Evolutionary conservation across 2,888 invertebrate genomes (phyloP).

Genomic region (Ophion costatus): DNA sequence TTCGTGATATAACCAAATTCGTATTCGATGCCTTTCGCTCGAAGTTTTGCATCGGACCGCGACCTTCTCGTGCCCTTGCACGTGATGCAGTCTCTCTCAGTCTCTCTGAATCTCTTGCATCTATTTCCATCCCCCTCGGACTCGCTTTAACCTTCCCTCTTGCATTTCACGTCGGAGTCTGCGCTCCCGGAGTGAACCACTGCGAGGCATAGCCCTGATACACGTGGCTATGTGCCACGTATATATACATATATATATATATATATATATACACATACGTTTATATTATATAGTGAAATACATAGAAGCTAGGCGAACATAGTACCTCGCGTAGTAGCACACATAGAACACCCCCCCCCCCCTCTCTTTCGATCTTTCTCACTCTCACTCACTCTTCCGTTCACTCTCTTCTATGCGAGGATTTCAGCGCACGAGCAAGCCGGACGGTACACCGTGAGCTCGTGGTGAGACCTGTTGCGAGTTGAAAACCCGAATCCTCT

Average conservation of each 20-base stretch:
- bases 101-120: background rate
- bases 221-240: slow-evolving; percentile 54
- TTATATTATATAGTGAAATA: slow-evolving; percentile 50
- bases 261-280: slow-evolving; percentile 10
- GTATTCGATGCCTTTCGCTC: slow-evolving; percentile 4
- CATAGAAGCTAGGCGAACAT: slow-evolving; percentile 55
- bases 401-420: slow-evolving; percentile 59
- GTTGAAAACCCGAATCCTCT: slow-evolving; percentile 80
- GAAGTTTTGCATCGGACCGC: slow-evolving; percentile 26
- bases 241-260: slow-evolving; percentile 11
- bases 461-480: slow-evolving; percentile 81
- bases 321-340: slow-evolving; percentile 52
- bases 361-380: slow-evolving; percentile 10
- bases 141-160: slow-evolving; percentile 36
- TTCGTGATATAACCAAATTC: slow-evolving; percentile 12
- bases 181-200: slow-evolving; percentile 50
- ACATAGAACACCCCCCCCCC: slow-evolving; percentile 40
- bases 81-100: slow-evolving; percentile 50
- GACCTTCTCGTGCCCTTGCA: slow-evolving; percentile 56
- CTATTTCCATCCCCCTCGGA: slow-evolving; percentile 17
- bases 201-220: slow-evolving; percentile 33
- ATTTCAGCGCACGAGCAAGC: slow-evolving; percentile 66
- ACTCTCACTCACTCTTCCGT: slow-evolving; percentile 39
- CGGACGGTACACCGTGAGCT: slow-evolving; percentile 62
- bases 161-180: slow-evolving; percentile 54